These are phyloP conservation scores for Eristalis tenax DNA, from an alignment of 2,888 invertebrate genomes.

Conservation along the genomic window DNA sequence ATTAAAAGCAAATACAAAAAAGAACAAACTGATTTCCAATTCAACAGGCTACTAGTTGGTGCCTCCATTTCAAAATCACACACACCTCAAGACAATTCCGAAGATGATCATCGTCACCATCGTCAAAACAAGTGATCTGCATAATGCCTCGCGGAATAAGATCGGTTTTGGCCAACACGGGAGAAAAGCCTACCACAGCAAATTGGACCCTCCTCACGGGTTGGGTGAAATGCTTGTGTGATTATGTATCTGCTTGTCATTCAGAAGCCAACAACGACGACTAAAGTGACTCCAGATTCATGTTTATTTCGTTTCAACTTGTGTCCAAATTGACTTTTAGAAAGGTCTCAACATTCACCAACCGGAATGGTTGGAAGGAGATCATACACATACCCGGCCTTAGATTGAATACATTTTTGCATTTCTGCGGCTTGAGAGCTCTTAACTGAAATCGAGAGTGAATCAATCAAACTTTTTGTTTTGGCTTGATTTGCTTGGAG, in stretches of 20 bases:
- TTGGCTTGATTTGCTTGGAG: too few relatives aligned
- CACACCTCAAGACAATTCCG: not conserved
- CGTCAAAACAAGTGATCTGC: slow-evolving; percentile 11
- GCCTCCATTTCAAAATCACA: not conserved
- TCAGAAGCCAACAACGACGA: not conserved
- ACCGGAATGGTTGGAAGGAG: not conserved
- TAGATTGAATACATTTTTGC: not conserved
- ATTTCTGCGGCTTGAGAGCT: not conserved
- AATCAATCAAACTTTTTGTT: not conserved
- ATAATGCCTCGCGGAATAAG: slow-evolving; percentile 16
- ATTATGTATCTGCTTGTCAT: not conserved
- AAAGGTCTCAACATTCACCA: slow-evolving; percentile 57
- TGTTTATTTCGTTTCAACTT: not conserved
- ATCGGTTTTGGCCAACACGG: not conserved
- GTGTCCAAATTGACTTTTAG: slow-evolving; percentile 45
- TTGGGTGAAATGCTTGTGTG: slow-evolving; percentile 3
- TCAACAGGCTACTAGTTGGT: not conserved
- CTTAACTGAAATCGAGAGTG: not conserved
- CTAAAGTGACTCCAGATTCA: not conserved
- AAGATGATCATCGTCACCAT: slow-evolving; percentile 23
- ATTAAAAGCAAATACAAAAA: not conserved
- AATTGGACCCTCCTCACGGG: not conserved
- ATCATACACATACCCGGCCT: not conserved
- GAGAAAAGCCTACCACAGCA: slow-evolving; percentile 6
- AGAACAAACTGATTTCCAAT: slow-evolving; percentile 9